A percentile compares a stretch with the other conserved stretches of the same genome.
These are phyloP conservation scores for Struthidea cinerea DNA, from an alignment of 2,113 vertebrate species.

Conservation along the genomic window DNA sequence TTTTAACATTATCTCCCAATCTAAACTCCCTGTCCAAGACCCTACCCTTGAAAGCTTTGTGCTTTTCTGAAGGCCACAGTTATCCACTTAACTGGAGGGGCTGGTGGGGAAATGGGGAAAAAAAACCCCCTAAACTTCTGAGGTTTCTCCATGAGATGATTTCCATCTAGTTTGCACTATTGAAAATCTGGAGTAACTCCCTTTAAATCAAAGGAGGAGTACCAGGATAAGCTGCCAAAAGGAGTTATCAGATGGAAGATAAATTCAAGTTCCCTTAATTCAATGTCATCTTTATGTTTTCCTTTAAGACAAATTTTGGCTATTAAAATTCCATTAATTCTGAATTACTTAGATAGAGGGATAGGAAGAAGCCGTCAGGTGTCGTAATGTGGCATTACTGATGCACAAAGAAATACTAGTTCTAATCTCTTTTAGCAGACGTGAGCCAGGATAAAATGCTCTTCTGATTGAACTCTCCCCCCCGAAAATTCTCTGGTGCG, in stretches of 20 bases:
- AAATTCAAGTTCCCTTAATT: background rate
- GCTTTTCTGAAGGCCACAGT: background rate
- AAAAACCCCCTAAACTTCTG: background rate
- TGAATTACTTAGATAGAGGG: background rate
- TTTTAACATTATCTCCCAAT: background rate
- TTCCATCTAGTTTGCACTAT: background rate
- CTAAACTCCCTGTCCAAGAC: background rate
- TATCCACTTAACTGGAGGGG: background rate
- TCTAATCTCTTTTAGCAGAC: background rate
- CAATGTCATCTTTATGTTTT: background rate
- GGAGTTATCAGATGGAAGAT: background rate
- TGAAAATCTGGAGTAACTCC: background rate
- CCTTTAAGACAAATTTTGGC: background rate
- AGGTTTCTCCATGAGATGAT: background rate
- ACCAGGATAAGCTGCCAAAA: background rate
- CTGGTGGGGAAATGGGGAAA: background rate
- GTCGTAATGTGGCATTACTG: background rate
- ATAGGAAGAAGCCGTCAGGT: background rate
- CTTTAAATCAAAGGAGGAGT: background rate
- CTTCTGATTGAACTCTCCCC: background rate
- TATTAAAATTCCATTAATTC: conserved; percentile 11
- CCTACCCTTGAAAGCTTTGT: background rate
- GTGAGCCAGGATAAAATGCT: background rate
- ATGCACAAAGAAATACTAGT: background rate
- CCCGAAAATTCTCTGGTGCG: background rate